These are phyloP conservation scores for Poeciliopsis infans DNA, from an alignment of 2,797 vertebrate species.

Conservation along the genomic window DNA sequence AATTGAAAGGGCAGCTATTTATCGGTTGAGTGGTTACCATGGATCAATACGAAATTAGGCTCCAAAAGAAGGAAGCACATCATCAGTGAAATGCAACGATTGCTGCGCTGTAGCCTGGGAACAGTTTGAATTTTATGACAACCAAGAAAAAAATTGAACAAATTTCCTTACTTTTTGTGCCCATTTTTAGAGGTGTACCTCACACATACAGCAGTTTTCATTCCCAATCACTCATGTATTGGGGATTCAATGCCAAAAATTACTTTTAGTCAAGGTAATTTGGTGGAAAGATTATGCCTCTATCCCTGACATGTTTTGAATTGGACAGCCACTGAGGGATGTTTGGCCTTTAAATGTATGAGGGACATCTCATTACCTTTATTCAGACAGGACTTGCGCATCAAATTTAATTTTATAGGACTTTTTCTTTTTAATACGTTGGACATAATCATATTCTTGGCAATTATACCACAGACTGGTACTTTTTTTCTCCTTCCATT, in stretches of 20 bases:
- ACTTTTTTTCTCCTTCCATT: background rate
- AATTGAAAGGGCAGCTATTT: background rate
- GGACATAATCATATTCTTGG: conserved; percentile 4
- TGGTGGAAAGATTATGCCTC: background rate
- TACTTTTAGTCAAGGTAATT: background rate
- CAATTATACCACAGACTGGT: background rate
- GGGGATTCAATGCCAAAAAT: background rate
- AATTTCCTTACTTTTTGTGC: background rate
- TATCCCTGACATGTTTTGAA: background rate
- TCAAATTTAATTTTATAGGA: conserved; percentile 7
- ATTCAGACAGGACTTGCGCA: background rate
- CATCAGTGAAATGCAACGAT: background rate
- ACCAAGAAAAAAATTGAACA: background rate
- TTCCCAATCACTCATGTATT: background rate
- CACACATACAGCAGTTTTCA: background rate
- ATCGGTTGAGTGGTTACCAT: background rate
- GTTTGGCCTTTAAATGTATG: background rate
- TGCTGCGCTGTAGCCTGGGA: background rate
- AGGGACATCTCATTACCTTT: background rate
- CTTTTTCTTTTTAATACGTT: background rate
- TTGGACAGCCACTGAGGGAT: background rate
- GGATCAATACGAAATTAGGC: background rate
- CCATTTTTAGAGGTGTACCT: background rate
- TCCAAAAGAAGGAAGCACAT: background rate
- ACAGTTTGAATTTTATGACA: background rate